Base-by-base conservation (phyloP, 2,888 invertebrate species). In the Yponomeuta evonymella region DNA sequence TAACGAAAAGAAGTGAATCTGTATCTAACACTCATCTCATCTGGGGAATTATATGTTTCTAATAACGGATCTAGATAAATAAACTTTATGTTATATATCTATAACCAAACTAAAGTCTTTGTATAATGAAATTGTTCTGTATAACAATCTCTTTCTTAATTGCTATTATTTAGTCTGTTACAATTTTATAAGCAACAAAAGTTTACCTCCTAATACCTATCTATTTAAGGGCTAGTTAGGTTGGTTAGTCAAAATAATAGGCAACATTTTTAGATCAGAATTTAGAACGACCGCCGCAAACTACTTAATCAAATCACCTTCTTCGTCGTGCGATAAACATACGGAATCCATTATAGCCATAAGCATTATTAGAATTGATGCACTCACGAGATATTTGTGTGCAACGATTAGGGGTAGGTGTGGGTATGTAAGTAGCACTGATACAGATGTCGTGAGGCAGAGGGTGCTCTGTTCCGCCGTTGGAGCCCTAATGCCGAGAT, bases 401-500 rank as follows among this genome's bases (percentile, higher is more conserved):
- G 63, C 70, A 23, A 11, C 64, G 64, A 70, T 70, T 70, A 62
- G 70, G 69, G 69, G 69, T 69, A 69, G 69, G 58, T 69, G 70
- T 70, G 12, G 65, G 48, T 70, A 64, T 65, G 70, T 70, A 33
- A 70, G 70, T 65, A 62, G 30, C 69, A 69, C 36, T 36, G 69
- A 69, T 65, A 70, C 48, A 70, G 70, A 64, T 65, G 70, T 70
- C 70, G 70, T 23, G 63, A n/a, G 23, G 67, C 15, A n/a, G 69
- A 69, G 69, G 72, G 64, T 72, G 67, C 58, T 66, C 63, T 72
- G 71, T 70, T 70, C 71, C 71, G 73, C 69, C 73, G 73, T 70
- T 74, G 75, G 77, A 75, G 73, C 76, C 78, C 83, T 89, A 87
- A 89, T 88, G 83, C 83, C 78, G 79, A 85, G 86, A 87, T 89